A percentile compares a stretch with the other conserved stretches of the same genome.
Evolutionary conservation across 1,140 invertebrate genomes (phyloP).

Genomic region (Stegodyphus dumicola): DNA sequence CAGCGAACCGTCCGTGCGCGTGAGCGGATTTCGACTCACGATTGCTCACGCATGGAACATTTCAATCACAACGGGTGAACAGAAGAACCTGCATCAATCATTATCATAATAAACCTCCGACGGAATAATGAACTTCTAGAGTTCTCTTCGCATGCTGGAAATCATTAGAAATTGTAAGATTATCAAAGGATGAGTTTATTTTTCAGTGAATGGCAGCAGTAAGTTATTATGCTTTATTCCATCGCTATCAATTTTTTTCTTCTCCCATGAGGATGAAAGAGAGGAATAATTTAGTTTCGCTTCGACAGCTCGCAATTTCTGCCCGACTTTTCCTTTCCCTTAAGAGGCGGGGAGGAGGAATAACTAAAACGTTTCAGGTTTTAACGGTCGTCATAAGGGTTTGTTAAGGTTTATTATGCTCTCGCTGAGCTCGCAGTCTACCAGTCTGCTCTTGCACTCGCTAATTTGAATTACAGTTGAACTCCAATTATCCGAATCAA

Average conservation of each 20-base stretch:
- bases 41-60: constrained; percentile 10
- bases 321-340: too few relatives aligned
- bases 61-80: constrained; percentile 14
- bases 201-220: not conserved
- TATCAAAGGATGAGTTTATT: not conserved
- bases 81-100: not conserved
- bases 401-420: too few relatives aligned
- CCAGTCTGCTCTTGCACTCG: too few relatives aligned
- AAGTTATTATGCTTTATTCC: not conserved
- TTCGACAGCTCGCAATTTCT: not conserved
- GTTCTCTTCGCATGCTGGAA: constrained; percentile 15
- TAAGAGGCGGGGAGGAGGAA: too few relatives aligned
- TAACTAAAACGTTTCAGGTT: too few relatives aligned
- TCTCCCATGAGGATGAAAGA: not conserved
- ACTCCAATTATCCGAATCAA: too few relatives aligned
- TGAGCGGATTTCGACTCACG: not conserved
- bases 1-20: not conserved
- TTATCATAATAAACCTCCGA: too few relatives aligned
- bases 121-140: not conserved
- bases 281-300: constrained; percentile 30
- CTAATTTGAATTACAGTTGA: too few relatives aligned
- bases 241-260: not conserved
- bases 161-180: constrained; percentile 26
- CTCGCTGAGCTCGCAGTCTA: too few relatives aligned
- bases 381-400: too few relatives aligned